phyloP scores from a whole-genome alignment of 2,113 vertebrate species.

The Cinclus cinclus region DNA sequence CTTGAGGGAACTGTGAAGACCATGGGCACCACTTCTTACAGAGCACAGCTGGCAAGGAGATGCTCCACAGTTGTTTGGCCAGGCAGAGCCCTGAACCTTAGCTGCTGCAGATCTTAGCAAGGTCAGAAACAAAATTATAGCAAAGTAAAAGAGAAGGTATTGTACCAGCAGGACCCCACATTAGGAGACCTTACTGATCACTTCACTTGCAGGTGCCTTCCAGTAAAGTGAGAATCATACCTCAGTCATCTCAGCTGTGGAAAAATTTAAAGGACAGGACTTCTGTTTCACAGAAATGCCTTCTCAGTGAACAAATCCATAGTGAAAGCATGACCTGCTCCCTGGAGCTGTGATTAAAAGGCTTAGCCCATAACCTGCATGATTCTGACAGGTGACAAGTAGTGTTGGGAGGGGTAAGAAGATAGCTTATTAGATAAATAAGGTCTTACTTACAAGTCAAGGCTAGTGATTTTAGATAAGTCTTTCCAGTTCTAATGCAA shows the following conservation, averaged over 20 bases:
- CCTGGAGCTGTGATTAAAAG: not conserved
- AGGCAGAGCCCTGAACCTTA: not conserved
- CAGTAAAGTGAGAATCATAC: not conserved
- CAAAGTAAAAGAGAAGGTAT: not conserved
- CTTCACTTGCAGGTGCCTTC: not conserved
- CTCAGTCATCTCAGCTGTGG: not conserved
- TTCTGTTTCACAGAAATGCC: not conserved
- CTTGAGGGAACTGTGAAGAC: not conserved
- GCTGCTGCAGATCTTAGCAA: not conserved
- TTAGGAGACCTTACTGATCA: not conserved
- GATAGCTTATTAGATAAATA: not conserved
- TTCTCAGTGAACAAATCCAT: not conserved
- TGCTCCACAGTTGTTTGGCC: not conserved
- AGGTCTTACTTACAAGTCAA: not conserved
- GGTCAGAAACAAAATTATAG: not conserved
- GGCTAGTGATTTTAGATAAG: not conserved
- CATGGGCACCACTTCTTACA: accelerated
- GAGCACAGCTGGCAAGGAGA: not conserved
- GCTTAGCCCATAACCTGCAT: not conserved
- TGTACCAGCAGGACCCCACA: not conserved
- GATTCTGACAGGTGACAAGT: not conserved
- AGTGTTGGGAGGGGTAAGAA: not conserved
- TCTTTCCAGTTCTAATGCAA: not conserved
- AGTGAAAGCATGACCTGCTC: not conserved
- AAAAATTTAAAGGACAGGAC: not conserved